phyloP scores from a whole-genome alignment of 2,797 vertebrate genomes.

The Ateles fusciceps region DNA sequence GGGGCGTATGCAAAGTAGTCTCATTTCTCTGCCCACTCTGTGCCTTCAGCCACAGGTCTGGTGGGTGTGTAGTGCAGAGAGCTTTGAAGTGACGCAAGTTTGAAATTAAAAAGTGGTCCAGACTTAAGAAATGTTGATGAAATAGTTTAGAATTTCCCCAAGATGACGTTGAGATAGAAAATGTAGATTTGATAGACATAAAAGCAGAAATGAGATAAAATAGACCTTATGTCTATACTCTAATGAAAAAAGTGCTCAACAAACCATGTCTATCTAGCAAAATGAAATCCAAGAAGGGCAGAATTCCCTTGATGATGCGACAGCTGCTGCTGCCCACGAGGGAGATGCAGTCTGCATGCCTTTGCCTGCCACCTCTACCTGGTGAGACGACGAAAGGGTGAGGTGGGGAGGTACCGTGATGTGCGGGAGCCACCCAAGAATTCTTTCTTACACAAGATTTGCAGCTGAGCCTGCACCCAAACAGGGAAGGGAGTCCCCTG shows the following conservation, averaged over 20 bases:
- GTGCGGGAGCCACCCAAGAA: rapidly evolving
- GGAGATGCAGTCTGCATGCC: background rate
- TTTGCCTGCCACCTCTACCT: background rate
- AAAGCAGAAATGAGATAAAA: background rate
- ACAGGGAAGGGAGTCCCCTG: background rate
- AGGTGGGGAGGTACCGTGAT: background rate
- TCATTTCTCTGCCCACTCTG: rapidly evolving
- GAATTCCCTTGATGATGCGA: background rate
- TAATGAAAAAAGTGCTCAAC: background rate
- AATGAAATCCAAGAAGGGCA: background rate
- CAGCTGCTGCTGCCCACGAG: background rate
- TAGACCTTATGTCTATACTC: background rate
- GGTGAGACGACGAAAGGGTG: rapidly evolving
- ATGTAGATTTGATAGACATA: background rate
- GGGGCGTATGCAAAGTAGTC: background rate
- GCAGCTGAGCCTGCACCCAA: background rate
- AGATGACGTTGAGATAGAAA: background rate
- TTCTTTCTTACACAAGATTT: background rate
- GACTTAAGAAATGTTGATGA: background rate
- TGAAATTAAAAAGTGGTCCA: background rate
- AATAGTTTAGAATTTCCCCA: background rate
- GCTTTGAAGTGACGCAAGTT: background rate
- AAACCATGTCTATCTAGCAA: background rate
- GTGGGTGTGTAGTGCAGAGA: rapidly evolving
- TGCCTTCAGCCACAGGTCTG: background rate